phyloP scores from a whole-genome alignment of 2,113 vertebrate genomes.

The Dromiciops gliroides region DNA sequence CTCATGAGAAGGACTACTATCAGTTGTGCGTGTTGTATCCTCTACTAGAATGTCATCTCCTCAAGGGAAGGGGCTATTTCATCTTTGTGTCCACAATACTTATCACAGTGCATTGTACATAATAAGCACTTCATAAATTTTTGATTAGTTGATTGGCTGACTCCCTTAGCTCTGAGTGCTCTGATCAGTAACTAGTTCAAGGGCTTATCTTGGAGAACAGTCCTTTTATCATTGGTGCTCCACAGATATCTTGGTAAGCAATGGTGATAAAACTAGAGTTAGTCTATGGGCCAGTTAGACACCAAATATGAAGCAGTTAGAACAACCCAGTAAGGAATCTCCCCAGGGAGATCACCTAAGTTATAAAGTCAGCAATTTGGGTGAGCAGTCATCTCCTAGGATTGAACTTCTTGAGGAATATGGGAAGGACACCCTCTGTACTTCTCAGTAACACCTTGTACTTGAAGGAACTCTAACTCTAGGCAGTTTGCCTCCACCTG shows the following conservation, averaged over 20 bases:
- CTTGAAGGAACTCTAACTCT: not conserved
- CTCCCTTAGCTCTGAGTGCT: not conserved
- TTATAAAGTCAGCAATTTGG: not conserved
- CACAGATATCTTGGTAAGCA: no score
- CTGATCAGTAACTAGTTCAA: no score
- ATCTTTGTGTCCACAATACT: not conserved
- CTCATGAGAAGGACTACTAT: not conserved
- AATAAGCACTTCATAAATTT: not conserved
- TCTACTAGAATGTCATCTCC: not conserved
- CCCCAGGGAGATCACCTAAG: not conserved
- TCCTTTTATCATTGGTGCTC: no score
- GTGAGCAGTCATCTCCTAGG: not conserved
- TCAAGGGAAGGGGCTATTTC: not conserved
- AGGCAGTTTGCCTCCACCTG: not conserved
- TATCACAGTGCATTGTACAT: not conserved
- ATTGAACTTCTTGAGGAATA: not conserved
- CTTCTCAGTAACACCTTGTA: not conserved
- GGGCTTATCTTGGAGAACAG: no score
- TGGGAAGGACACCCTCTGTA: not conserved
- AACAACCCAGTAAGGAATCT: no score
- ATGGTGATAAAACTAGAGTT: no score
- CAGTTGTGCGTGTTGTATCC: not conserved
- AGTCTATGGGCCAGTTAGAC: no score
- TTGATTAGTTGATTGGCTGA: not conserved
- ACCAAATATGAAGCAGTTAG: no score